phyloP scores from a whole-genome alignment of 2,113 vertebrate species.

The Nyctereutes procyonoides region DNA sequence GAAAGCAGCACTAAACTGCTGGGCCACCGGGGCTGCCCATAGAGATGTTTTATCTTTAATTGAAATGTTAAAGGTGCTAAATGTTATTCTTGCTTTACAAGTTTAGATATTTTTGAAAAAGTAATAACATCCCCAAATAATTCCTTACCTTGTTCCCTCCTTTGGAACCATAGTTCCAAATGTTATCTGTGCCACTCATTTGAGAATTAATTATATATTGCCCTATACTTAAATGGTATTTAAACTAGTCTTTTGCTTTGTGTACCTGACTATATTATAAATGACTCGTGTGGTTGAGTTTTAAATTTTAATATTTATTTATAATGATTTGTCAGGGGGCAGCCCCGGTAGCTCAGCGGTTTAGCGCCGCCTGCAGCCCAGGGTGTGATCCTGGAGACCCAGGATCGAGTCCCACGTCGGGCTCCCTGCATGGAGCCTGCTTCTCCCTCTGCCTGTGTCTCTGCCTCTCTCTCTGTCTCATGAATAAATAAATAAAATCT shows the following conservation, averaged over 20 bases:
- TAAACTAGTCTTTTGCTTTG: not conserved
- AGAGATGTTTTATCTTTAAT: slow-evolving; percentile 2
- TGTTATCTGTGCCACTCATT: not conserved
- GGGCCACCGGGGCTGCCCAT: not conserved
- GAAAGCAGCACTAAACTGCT: too few relatives aligned
- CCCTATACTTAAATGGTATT: not conserved
- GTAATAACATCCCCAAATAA: not conserved
- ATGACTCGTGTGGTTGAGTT: not conserved
- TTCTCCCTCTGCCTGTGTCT: too few relatives aligned
- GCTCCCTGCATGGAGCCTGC: too few relatives aligned
- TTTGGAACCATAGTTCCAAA: not conserved
- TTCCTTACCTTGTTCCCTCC: not conserved
- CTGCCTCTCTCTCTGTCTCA: too few relatives aligned
- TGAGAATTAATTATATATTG: slow-evolving; percentile 19
- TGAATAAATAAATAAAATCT: too few relatives aligned
- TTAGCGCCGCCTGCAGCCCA: too few relatives aligned
- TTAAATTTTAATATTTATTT: slow-evolving; percentile 53
- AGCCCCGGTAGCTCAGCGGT: too few relatives aligned
- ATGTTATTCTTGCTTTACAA: not conserved
- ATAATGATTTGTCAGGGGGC: not conserved
- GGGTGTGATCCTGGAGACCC: too few relatives aligned
- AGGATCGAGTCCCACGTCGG: too few relatives aligned
- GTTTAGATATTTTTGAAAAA: slow-evolving; percentile 43
- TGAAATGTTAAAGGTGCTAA: not conserved
- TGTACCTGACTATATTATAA: not conserved